phyloP scores from a whole-genome alignment of 2,888 invertebrate species.

The Idaea straminata region DNA sequence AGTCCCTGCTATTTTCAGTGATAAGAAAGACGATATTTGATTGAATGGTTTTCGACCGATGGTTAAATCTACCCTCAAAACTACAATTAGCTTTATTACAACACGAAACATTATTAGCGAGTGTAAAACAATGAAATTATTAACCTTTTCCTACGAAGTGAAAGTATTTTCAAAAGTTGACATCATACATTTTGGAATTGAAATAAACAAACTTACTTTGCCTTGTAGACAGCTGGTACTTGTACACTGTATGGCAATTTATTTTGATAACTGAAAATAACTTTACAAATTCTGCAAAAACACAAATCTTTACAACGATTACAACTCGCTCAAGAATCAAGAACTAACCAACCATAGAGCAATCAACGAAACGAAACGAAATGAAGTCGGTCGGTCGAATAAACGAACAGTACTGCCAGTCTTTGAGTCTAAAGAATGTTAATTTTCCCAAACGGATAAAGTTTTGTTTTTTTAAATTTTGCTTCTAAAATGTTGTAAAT shows the following conservation, averaged over 20 bases:
- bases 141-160: conserved; percentile 35
- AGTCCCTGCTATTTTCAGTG: neutral
- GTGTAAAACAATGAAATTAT: neutral
- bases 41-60: neutral
- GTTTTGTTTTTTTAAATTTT: no score
- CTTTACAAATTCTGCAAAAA: neutral
- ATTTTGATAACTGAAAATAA: neutral
- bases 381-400: neutral
- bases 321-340: conserved; percentile 7
- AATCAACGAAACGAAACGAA: conserved; percentile 13
- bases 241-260: conserved; percentile 7
- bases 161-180: conserved; percentile 56
- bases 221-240: conserved; percentile 18
- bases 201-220: conserved; percentile 35
- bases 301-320: conserved; percentile 1
- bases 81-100: neutral
- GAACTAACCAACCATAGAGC: no score
- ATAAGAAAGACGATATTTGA: neutral
- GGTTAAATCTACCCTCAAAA: neutral
- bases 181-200: conserved; percentile 43
- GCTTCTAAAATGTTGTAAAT: no score
- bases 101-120: neutral
- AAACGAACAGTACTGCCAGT: conserved; percentile 1
- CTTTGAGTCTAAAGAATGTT: neutral
- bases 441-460: no score